phyloP scores from a whole-genome alignment of 2,113 vertebrate genomes.

The Sphyrna mokarran region DNA sequence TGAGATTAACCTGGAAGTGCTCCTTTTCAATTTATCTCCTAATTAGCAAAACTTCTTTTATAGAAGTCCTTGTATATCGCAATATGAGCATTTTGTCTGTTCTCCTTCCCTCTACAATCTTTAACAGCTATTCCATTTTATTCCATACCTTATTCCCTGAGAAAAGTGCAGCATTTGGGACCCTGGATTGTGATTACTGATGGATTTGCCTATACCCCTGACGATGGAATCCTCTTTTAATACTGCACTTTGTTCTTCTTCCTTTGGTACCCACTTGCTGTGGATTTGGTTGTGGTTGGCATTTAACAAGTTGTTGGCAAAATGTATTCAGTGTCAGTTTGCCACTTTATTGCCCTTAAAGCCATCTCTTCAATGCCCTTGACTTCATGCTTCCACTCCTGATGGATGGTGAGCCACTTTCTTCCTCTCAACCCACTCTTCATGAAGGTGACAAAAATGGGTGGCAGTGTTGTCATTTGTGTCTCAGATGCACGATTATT shows the following conservation, averaged over 20 bases:
- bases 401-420: neutral
- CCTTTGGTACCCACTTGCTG: neutral
- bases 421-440: neutral
- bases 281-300: neutral
- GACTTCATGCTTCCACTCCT: neutral
- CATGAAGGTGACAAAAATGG: neutral
- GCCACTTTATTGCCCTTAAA: neutral
- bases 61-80: neutral
- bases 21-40: neutral
- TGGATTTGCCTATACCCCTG: neutral
- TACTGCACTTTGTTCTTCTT: neutral
- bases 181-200: neutral
- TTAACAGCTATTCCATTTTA: neutral
- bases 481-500: neutral
- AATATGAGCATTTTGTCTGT: neutral
- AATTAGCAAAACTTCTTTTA: neutral
- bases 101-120: neutral
- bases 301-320: neutral
- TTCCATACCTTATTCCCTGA: neutral
- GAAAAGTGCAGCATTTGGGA: neutral
- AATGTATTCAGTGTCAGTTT: neutral
- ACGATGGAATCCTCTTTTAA: neutral
- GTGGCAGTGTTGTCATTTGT: neutral
- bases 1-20: neutral
- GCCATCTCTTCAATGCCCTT: neutral